Conservation (phyloP, 2,888 invertebrate genomes). For the Cosmia trapezina region DNA sequence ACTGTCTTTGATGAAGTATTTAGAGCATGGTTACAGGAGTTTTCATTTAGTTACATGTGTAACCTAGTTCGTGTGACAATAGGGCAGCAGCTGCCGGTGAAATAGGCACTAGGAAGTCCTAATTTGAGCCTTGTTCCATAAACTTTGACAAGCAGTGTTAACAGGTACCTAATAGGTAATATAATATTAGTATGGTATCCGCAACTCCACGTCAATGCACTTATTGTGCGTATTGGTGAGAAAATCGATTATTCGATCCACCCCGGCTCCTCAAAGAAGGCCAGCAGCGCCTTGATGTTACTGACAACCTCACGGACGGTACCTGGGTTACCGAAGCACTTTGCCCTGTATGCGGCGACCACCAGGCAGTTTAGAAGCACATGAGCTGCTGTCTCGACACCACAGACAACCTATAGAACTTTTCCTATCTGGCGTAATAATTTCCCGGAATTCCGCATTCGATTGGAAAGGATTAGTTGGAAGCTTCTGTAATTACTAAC, state of each 20-base stretch:
- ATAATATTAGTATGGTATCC: too few species aligned
- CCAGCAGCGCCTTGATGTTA: too few species aligned
- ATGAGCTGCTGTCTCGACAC: too few species aligned
- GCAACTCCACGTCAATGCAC: neutral
- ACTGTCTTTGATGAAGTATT: constrained; percentile 52
- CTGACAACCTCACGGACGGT: too few species aligned
- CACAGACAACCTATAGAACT: too few species aligned
- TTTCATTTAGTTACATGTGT: constrained; percentile 44
- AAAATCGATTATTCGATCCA: too few species aligned
- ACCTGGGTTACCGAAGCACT: too few species aligned
- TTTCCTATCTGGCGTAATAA: neutral
- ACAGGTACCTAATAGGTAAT: too few species aligned
- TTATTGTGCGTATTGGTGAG: neutral
- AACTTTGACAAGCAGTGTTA: neutral
- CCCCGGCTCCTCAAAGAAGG: too few species aligned
- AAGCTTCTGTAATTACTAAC: neutral
- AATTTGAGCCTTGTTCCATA: constrained; percentile 23
- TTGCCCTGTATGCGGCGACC: too few species aligned
- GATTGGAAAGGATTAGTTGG: neutral
- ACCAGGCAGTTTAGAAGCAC: too few species aligned
- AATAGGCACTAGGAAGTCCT: constrained; percentile 37
- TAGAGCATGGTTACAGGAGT: constrained; percentile 35
- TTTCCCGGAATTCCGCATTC: neutral
- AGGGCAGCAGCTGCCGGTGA: constrained; percentile 17
- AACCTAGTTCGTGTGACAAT: constrained; percentile 38